A percentile compares a stretch with the other conserved stretches of the same genome.
Evolutionary conservation across 2,797 vertebrate genomes (phyloP).

Genomic region (Odontamblyopus lacepedii): DNA sequence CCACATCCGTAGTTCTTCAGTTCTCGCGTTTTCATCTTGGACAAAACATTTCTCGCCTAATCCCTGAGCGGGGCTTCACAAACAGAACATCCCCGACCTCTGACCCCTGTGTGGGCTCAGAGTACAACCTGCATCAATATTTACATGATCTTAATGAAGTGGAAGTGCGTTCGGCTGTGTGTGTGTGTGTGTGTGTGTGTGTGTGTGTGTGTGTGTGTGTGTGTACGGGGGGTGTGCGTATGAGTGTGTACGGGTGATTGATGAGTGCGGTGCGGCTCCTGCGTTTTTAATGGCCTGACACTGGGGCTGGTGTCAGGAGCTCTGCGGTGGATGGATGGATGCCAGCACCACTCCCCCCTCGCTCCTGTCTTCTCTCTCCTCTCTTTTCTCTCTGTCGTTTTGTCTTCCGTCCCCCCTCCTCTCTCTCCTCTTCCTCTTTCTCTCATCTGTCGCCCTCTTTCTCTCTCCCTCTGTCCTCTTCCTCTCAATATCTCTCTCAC

Average conservation of each 20-base stretch:
- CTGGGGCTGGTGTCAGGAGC: slow-evolving; percentile 61
- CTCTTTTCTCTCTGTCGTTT: too few species aligned
- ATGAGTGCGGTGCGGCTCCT: slow-evolving; percentile 44
- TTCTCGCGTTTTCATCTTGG: not conserved
- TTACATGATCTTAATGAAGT: slow-evolving; percentile 65
- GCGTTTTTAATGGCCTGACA: slow-evolving; percentile 65
- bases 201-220: not conserved
- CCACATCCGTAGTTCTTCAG: not conserved
- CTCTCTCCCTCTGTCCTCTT: too few species aligned
- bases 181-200: not conserved
- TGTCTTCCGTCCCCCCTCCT: too few species aligned
- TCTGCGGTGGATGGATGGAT: slow-evolving; percentile 59
- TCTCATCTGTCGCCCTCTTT: too few species aligned
- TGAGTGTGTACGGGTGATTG: slow-evolving; percentile 61
- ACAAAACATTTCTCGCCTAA: not conserved
- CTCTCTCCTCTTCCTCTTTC: too few species aligned
- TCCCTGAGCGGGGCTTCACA: slow-evolving; percentile 15
- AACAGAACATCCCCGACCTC: slow-evolving; percentile 27
- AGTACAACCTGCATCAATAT: slow-evolving; percentile 62
- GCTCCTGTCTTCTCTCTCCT: slow-evolving; percentile 19
- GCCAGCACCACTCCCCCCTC: slow-evolving; percentile 53
- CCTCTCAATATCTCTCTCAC: too few species aligned
- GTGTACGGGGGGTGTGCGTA: not conserved
- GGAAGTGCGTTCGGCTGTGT: slow-evolving; percentile 18
- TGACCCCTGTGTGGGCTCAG: slow-evolving; percentile 41